Conservation (phyloP, 2,797 vertebrate species). For the Mastacembelus armatus region DNA sequence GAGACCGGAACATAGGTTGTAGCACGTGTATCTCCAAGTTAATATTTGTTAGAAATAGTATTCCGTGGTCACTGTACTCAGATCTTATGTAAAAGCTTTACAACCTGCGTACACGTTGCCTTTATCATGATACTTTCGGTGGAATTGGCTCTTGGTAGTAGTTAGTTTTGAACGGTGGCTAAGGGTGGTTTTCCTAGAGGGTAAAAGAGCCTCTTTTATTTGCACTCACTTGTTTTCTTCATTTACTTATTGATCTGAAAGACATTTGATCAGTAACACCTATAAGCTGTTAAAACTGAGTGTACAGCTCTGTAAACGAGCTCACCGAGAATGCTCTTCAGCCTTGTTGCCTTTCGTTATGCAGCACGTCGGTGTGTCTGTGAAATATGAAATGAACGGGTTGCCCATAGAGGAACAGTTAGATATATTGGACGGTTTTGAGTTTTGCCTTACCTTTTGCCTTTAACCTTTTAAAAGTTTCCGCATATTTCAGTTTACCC, state of each 20-base stretch:
- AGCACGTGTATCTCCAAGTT: not conserved
- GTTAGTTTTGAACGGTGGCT: not conserved
- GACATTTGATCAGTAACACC: too few species aligned
- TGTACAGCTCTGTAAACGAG: not conserved
- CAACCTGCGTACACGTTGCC: too few species aligned
- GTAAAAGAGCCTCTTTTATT: not conserved
- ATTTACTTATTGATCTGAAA: not conserved
- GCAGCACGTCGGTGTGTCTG: conserved; percentile 10
- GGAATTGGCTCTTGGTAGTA: not conserved
- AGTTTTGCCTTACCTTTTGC: not conserved
- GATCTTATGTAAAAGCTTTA: not conserved
- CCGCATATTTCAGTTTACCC: not conserved
- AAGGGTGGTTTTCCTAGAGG: not conserved
- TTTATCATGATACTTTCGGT: not conserved
- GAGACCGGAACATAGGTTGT: too few species aligned
- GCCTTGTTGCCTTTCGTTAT: not conserved
- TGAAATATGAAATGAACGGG: too few species aligned
- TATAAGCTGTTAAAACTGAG: not conserved
- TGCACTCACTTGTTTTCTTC: not conserved
- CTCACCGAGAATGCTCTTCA: conserved; percentile 1
- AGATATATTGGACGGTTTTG: conserved; percentile 2
- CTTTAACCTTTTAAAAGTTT: too few species aligned
- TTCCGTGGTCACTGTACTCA: not conserved
- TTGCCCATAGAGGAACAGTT: not conserved
- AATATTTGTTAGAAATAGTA: not conserved